Evolutionary conservation across 2,888 invertebrate genomes (phyloP), one percentile per base, ranked within the genome.

Genomic region (Dryobota labecula): DNA sequence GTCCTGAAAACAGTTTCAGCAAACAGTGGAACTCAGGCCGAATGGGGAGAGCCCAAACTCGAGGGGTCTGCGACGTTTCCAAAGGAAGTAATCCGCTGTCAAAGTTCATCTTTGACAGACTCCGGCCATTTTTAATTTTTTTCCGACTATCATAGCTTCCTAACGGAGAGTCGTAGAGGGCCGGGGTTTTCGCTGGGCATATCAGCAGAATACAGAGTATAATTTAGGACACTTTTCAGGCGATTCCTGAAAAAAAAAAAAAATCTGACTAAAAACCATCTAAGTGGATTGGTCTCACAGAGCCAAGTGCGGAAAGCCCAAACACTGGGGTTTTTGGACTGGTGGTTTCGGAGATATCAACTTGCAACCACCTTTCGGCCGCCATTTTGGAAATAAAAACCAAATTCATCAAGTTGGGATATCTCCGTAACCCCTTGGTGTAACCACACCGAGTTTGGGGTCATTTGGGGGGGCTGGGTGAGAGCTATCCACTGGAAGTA

Each of bases 11-110:
- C 20, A 7, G 43, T 45, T 60, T 45, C 60, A 30, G 60, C 30
- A 33, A 6, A 33, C 6, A 33, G 33, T 6, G 33, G 33, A 33
- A 6, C 33, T 33, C 33, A 5, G 3, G 20, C 27, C 13, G 6
- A 61, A 47, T 33, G 2, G 5, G 30, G 33, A n/a, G 47, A 61
- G 15, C 47, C 61, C 61, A 61, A 61, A 33, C 61, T 61, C 33
- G 33, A 3, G 11, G 20, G 9, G 1, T 47, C 61, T 61, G 13
- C 47, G 60, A 2, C 33, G n/a, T 9, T 13, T 33, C 45, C 1
- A 9, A 33, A 1, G 1, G 45, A 2, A 45, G 60, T 5, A 33
- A 61, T 56, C 30, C 0, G 0, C 2, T 0, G 33, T 61, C 33
- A 47, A 47, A 61, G 13, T 0, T 2, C 1, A 7, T 3, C 33